Conservation (phyloP, 2,113 vertebrate species). For the Panthera uncia region DNA sequence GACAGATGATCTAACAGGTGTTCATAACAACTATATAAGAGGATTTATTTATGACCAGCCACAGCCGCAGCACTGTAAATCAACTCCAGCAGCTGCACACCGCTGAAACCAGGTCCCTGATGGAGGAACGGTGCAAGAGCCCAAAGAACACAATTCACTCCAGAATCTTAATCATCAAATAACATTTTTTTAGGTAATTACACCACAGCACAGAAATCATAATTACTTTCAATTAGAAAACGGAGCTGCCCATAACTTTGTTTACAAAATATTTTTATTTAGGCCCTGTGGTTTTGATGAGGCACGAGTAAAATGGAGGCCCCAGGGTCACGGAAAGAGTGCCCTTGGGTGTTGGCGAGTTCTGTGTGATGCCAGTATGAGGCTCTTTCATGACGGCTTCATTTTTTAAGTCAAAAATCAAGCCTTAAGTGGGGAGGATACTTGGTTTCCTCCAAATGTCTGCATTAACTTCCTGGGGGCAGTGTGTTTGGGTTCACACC, state of each 20-base stretch:
- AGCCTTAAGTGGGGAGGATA: background rate
- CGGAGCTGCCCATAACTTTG: slow-evolving; percentile 78
- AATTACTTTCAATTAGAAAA: slow-evolving; percentile 84
- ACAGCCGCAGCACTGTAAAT: slow-evolving; percentile 92
- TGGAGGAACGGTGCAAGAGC: slow-evolving; percentile 85
- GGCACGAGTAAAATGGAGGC: background rate
- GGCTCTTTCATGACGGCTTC: background rate
- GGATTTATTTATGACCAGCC: slow-evolving; percentile 97
- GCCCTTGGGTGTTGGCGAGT: background rate
- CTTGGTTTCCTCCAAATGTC: background rate
- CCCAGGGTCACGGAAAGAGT: fast-evolving
- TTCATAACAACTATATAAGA: slow-evolving; percentile 99
- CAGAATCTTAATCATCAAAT: slow-evolving; percentile 95
- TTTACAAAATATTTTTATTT: slow-evolving; percentile 60
- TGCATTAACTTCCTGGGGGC: background rate
- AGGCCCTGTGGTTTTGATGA: background rate
- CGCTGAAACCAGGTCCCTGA: slow-evolving; percentile 90
- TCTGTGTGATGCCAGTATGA: background rate
- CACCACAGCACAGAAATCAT: slow-evolving; percentile 82
- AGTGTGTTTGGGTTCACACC: background rate
- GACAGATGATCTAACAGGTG: slow-evolving; percentile 99
- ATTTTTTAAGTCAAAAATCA: background rate
- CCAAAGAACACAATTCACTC: slow-evolving; percentile 90
- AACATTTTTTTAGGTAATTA: slow-evolving; percentile 87
- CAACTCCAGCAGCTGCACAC: slow-evolving; percentile 93